A percentile compares a stretch with the other conserved stretches of the same genome.
These are phyloP conservation scores for Neogale vison DNA, from an alignment of 2,113 vertebrate species.

Conservation along the genomic window DNA sequence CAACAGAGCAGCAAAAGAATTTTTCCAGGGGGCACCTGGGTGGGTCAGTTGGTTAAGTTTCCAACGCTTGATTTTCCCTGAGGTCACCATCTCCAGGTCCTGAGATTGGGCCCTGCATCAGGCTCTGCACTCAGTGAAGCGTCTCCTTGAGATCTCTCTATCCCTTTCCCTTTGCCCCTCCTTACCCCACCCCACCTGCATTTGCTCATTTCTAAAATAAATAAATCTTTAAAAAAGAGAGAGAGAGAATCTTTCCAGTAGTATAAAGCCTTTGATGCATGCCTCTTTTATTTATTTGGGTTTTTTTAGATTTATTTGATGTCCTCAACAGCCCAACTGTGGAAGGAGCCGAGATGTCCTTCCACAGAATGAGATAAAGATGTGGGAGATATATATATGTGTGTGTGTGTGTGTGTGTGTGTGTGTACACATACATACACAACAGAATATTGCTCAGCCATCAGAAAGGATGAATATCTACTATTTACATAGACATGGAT, in stretches of 20 bases:
- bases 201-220: background rate
- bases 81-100: background rate
- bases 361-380: too few species aligned
- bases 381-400: too few species aligned
- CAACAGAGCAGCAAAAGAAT: background rate
- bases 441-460: too few species aligned
- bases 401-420: rapidly evolving
- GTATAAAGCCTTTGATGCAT: background rate
- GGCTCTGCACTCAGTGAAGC: background rate
- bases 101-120: background rate
- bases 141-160: background rate
- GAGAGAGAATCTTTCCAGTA: background rate
- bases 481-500: too few species aligned
- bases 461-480: too few species aligned
- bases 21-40: background rate
- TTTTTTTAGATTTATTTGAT: background rate
- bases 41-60: background rate
- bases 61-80: background rate
- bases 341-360: too few species aligned
- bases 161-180: background rate
- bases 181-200: background rate
- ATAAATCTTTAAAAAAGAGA: background rate
- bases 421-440: too few species aligned
- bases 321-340: too few species aligned
- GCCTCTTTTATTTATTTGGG: background rate